Evolutionary conservation across 2,113 vertebrate species (phyloP).

Genomic region (Myanophis thanlyinensis): DNA sequence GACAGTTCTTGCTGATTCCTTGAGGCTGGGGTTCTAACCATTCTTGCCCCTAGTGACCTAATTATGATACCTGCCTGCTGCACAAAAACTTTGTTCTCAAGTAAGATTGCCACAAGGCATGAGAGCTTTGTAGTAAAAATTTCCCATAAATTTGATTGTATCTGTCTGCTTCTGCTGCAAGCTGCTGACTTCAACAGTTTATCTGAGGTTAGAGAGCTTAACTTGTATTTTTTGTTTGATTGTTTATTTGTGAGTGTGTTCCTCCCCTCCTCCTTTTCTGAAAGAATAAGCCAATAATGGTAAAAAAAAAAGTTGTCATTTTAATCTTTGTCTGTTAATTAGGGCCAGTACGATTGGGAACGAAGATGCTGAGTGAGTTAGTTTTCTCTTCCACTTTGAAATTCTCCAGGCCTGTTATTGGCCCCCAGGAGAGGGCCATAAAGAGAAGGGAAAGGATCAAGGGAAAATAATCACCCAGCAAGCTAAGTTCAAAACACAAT

Average conservation of each 20-base stretch:
- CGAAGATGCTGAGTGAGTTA: conserved; percentile 22
- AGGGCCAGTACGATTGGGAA: conserved; percentile 31
- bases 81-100: conserved; percentile 62
- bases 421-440: conserved; percentile 49
- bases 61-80: conserved; percentile 76
- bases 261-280: not conserved
- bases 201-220: conserved; percentile 30
- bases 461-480: conserved; percentile 50
- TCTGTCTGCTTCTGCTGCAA: conserved; percentile 17
- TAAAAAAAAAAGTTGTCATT: conserved; percentile 56
- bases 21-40: conserved; percentile 57
- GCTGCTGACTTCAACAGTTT: conserved; percentile 55
- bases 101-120: conserved; percentile 44
- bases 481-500: conserved; percentile 44
- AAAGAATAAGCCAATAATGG: conserved; percentile 33
- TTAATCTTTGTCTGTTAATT: conserved; percentile 49
- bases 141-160: conserved; percentile 47
- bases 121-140: conserved; percentile 51
- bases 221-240: not conserved
- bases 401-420: conserved; percentile 10
- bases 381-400: conserved; percentile 43
- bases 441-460: conserved; percentile 48
- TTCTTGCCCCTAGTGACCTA: conserved; percentile 77
- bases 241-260: not conserved
- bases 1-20: conserved; percentile 39